Conservation (phyloP, 92 coral and sea anemone genomes). For the Epizoanthus rinbou region DNA sequence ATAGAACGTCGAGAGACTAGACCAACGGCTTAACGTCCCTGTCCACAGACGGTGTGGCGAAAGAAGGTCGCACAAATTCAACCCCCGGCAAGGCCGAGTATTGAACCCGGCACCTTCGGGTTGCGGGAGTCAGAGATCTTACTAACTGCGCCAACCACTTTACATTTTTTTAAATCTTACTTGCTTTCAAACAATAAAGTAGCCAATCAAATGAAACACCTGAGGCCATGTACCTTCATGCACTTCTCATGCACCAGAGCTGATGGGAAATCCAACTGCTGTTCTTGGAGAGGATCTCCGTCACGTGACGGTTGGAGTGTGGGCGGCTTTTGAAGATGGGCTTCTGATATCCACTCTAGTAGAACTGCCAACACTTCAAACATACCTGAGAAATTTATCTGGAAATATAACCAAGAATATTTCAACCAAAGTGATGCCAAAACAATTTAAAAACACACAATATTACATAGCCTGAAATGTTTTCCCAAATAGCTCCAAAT, state of each 20-base stretch:
- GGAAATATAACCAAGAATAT: conserved; percentile 1
- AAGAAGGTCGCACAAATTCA: too few species aligned
- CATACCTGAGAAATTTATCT: conserved; percentile 87
- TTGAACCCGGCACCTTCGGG: too few species aligned
- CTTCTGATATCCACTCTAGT: conserved; percentile 90
- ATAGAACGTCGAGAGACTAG: too few species aligned
- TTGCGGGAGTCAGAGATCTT: too few species aligned
- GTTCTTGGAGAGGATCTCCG: conserved; percentile 70
- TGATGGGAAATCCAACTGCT: conserved; percentile 73
- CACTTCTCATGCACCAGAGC: conserved; percentile 89
- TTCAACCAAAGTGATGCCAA: not conserved
- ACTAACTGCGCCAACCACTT: too few species aligned
- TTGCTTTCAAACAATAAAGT: not conserved
- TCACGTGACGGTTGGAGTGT: conserved; percentile 71
- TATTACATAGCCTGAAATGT: too few species aligned
- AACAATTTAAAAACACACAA: not conserved
- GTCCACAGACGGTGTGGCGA: too few species aligned
- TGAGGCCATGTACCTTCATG: conserved; percentile 67
- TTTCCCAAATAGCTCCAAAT: too few species aligned
- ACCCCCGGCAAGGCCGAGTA: too few species aligned
- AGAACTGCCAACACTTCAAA: conserved; percentile 88
- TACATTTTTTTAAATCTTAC: too few species aligned
- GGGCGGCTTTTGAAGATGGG: conserved; percentile 83
- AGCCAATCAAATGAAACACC: not conserved
- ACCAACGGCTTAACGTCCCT: too few species aligned